A percentile compares a stretch with the other conserved stretches of the same genome.
These are phyloP conservation scores for Lordiphosa clarofinis DNA, from an alignment of 1,140 invertebrate genomes.

Conservation along the genomic window DNA sequence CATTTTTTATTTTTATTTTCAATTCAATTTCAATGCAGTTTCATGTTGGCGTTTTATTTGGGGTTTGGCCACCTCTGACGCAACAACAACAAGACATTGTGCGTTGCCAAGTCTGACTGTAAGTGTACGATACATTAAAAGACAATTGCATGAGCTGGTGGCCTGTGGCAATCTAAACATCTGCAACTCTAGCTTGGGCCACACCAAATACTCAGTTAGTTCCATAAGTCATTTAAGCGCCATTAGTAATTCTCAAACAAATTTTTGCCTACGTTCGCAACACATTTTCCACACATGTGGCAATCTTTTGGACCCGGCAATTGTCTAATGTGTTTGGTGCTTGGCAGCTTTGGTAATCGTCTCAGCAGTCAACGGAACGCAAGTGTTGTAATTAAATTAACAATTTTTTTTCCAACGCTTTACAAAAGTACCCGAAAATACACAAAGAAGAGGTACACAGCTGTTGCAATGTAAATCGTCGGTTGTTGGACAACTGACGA, in stretches of 20 bases:
- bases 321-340: slow-evolving; percentile 63
- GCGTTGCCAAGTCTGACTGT: slow-evolving; percentile 45
- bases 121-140: slow-evolving; percentile 42
- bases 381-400: slow-evolving; percentile 76
- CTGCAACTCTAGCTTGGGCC: slow-evolving; percentile 27
- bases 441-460: slow-evolving; percentile 43
- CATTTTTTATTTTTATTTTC: slow-evolving; percentile 38
- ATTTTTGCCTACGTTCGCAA: slow-evolving; percentile 41
- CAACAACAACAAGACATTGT: slow-evolving; percentile 53
- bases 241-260: slow-evolving; percentile 47
- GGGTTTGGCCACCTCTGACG: slow-evolving; percentile 57
- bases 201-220: slow-evolving; percentile 20
- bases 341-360: slow-evolving; percentile 69
- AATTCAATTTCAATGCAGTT: slow-evolving; percentile 70
- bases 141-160: slow-evolving; percentile 46
- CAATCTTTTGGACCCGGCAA: slow-evolving; percentile 45
- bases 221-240: slow-evolving; percentile 28
- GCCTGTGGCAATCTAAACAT: slow-evolving; percentile 48
- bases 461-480: slow-evolving; percentile 66
- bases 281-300: slow-evolving; percentile 66
- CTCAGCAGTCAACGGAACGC: slow-evolving; percentile 69
- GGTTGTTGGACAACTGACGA: slow-evolving; percentile 35
- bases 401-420: slow-evolving; percentile 47
- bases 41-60: slow-evolving; percentile 55
- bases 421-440: slow-evolving; percentile 52